phyloP scores from a whole-genome alignment of 2,797 vertebrate species.

The Enteromius radiatus region DNA sequence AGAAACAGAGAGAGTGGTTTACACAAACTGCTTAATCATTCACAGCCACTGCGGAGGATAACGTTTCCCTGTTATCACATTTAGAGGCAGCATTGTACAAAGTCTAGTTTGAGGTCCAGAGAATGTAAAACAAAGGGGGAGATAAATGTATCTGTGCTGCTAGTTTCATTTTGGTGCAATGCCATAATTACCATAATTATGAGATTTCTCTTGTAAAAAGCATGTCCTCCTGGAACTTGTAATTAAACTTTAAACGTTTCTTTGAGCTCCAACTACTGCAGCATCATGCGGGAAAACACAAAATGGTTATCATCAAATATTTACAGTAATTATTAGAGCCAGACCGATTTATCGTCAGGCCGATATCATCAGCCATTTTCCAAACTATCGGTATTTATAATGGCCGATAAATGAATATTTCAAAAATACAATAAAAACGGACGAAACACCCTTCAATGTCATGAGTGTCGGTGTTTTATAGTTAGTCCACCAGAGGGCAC shows the following conservation, averaged over 20 bases:
- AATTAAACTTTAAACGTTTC: background rate
- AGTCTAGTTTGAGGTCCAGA: constrained; percentile 29
- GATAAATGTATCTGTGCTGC: background rate
- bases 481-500: no score
- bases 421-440: no score
- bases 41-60: constrained; percentile 21
- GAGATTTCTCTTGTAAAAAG: background rate
- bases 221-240: background rate
- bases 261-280: background rate
- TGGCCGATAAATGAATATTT: no score
- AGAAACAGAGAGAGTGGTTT: constrained; percentile 20
- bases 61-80: constrained; percentile 40
- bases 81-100: constrained; percentile 32
- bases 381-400: no score
- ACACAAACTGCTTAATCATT: constrained; percentile 48
- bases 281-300: background rate
- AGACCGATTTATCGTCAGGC: no score
- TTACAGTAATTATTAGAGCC: no score
- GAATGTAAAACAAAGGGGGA: background rate
- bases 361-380: no score
- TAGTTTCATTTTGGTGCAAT: background rate
- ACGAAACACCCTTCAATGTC: no score
- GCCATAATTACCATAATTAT: background rate
- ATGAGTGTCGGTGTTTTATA: no score
- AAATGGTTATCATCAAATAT: background rate